Base-by-base conservation (phyloP, 1,140 invertebrate species). In the Drosophila jambulina region DNA sequence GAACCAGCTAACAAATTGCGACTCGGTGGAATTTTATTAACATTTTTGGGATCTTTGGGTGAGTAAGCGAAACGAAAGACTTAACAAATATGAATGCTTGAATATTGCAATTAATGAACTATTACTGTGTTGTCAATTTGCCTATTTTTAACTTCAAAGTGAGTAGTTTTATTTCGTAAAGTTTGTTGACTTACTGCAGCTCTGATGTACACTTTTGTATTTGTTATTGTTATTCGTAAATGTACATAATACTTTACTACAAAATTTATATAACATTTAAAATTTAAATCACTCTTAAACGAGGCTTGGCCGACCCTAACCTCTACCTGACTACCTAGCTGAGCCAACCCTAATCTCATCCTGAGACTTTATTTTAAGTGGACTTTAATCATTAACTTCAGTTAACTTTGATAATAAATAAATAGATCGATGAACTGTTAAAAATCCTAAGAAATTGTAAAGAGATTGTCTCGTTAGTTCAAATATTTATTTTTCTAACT, bases 1-100 rank as follows among this genome's bases (percentile, higher is more conserved):
- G 51, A 45, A 43, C 1, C 59, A 61, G 70, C 40, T 75, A 75
- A 75, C 72, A 32, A 75, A 75, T 53, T 57, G 59, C 27, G 38
- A 45, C 19, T 56, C 19, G 25, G 38, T 75, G 67, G 17, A 29
- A 71, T 71, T 62, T 32, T 42, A 64, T 74, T 57, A 25, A 36
- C 42, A 57, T 45, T 75, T 9, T 75, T 45, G 17, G 4, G 4
- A 27, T n/a, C n/a, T n/a, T n/a, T n/a, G n/a, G n/a, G n/a, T n/a
- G n/a, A n/a, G n/a, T n/a, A 32, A 51, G 6, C 6, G 10, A 56
- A 72, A 43, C 58, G 43, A 32, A 51, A 51, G 3, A 0, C 25
- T 7, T 12, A 13, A 8, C 32, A 48, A 40, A 62, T 32, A n/a
- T 65, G 3, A 8, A 10, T 27, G 2, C 8, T 27, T n/a, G 10